Evolutionary conservation across 2,797 vertebrate genomes (phyloP).

Genomic region (Chloroceryle inda): DNA sequence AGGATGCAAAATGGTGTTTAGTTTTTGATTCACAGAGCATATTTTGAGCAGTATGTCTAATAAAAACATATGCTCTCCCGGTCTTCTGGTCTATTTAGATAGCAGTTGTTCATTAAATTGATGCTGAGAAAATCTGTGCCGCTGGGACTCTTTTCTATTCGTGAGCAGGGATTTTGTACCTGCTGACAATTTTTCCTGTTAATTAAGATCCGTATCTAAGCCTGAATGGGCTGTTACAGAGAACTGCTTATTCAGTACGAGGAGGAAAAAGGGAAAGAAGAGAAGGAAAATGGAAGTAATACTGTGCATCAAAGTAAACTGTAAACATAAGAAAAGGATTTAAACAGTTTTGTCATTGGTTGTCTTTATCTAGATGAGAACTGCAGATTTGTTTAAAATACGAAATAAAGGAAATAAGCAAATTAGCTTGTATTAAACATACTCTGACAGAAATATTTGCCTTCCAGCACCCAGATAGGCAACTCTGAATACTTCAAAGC

Average conservation of each 20-base stretch:
- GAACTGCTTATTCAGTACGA: background rate
- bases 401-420: background rate
- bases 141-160: background rate
- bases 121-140: background rate
- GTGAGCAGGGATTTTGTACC: slow-evolving; percentile 11
- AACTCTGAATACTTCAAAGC: background rate
- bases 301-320: background rate
- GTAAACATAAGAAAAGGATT: background rate
- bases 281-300: background rate
- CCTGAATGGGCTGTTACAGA: background rate
- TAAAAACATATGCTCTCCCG: background rate
- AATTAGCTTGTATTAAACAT: background rate
- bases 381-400: background rate
- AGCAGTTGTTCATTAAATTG: slow-evolving; percentile 29
- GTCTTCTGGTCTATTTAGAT: slow-evolving; percentile 17
- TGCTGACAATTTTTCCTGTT: slow-evolving; percentile 37
- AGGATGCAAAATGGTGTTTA: background rate
- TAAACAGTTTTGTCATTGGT: background rate
- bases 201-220: slow-evolving; percentile 63
- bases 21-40: background rate
- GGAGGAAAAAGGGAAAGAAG: background rate
- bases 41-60: slow-evolving; percentile 1
- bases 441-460: background rate
- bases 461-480: background rate
- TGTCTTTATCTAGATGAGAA: background rate